Percentiles rank a stretch among this genome's conserved stretches.
Evolutionary conservation across 1,140 invertebrate genomes (phyloP).

Genomic region (Plutomurus gul): DNA sequence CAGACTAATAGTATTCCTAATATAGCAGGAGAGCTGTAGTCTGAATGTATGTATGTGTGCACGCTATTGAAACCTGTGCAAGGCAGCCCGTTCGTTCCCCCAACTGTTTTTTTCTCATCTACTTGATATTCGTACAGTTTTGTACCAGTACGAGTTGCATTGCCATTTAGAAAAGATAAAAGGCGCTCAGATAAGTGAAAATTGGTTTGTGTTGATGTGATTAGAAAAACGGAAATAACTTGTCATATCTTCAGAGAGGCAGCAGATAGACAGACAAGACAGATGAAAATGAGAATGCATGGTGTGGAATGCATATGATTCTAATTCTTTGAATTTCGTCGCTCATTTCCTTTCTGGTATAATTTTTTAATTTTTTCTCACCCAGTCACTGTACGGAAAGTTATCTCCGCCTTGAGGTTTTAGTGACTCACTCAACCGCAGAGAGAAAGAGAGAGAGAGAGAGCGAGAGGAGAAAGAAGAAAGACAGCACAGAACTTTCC

Average conservation of each 20-base stretch:
- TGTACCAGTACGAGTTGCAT: background rate
- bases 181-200: background rate
- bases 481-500: slow-evolving; percentile 3
- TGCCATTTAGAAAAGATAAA: background rate
- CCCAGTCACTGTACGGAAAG: too few relatives aligned
- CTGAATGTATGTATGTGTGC: too few relatives aligned
- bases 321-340: background rate
- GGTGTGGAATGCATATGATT: background rate
- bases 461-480: background rate
- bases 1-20: too few relatives aligned
- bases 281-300: slow-evolving; percentile 16
- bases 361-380: slow-evolving; percentile 29
- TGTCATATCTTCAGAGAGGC: background rate
- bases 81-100: too few relatives aligned
- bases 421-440: too few relatives aligned
- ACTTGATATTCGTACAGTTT: background rate
- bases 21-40: background rate
- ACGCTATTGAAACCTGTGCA: too few relatives aligned
- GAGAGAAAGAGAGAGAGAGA: too few relatives aligned
- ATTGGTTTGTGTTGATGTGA: background rate
- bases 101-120: background rate
- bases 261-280: background rate
- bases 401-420: background rate
- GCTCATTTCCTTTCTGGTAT: background rate
- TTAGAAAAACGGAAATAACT: slow-evolving; percentile 21